Evolutionary conservation across 2,888 invertebrate genomes (phyloP).

Genomic region (Notodonta ziczac): DNA sequence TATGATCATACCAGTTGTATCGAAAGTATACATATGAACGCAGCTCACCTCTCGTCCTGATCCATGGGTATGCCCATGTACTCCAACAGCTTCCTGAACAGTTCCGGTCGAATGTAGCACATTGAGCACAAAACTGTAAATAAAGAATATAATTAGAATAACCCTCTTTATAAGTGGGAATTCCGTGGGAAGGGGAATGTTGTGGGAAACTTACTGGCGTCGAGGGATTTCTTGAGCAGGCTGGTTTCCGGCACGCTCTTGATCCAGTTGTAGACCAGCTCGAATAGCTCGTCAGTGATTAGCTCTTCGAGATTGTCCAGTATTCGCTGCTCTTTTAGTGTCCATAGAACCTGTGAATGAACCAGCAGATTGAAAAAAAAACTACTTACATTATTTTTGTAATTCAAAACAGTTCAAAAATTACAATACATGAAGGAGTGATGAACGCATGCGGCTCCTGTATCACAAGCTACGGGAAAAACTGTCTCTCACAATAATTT

Average conservation of each 20-base stretch:
- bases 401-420: too few relatives aligned
- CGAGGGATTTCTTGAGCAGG: conserved; percentile 92
- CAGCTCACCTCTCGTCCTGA: conserved; percentile 66
- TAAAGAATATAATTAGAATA: conserved; percentile 11
- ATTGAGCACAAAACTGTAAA: conserved; percentile 90
- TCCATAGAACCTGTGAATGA: conserved; percentile 72
- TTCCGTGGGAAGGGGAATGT: too few relatives aligned
- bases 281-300: conserved; percentile 90
- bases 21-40: not conserved
- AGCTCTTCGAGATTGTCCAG: conserved; percentile 87
- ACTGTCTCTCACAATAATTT: too few relatives aligned
- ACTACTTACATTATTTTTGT: too few relatives aligned
- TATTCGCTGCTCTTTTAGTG: conserved; percentile 86
- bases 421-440: too few relatives aligned
- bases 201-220: conserved; percentile 80
- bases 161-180: not conserved
- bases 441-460: too few relatives aligned
- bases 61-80: conserved; percentile 87
- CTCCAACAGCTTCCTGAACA: conserved; percentile 90
- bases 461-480: too few relatives aligned
- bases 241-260: conserved; percentile 87
- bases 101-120: conserved; percentile 92
- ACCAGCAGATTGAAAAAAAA: not conserved
- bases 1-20: too few relatives aligned
- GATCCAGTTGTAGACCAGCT: conserved; percentile 91